Base-by-base conservation (phyloP, 2,888 invertebrate genomes). In the Matsumyia berberina region DNA sequence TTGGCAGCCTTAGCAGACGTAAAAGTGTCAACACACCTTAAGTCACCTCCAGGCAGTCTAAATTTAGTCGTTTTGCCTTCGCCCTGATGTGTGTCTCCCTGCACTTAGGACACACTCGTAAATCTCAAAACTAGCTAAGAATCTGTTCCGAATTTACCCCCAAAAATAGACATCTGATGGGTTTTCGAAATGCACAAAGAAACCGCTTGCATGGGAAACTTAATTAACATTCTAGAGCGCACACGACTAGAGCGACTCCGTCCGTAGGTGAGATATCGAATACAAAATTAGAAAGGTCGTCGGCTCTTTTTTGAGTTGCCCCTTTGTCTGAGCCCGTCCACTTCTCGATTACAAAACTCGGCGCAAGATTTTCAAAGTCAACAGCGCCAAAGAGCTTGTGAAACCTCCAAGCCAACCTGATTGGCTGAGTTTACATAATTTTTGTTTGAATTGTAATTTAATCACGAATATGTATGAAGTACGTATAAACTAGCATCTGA, bases 81-180 rank as follows among this genome's bases (percentile, higher is more conserved):
- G 60, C 62, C 44, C 69, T 57, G 53, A 8, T 67, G n/a, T 53
- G 33, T 53, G 33, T 17, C 33, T 42, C 29, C 51, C 9, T 44
- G 15, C 67, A 57, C 69, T 70, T 55, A 15, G 33, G 31, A 44
- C 5, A 19, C 69, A 42, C 42, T 55, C 69, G 46, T 49, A 64
- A 49, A 64, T 46, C 35, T 46, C 15, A 24, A 55, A 55, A 51
- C 51, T 6, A 46, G 33, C 24, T 9, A 2, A 6, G 57, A 44
- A 44, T 77, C 77, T 82, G 77, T 58, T 82, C 70, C 51, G 51
- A 76, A 76, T 81, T 42, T 44, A 70, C 69, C 8, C 35, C 81
- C 24, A 29, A 77, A 76, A 82, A 82, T 82, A 82, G 81, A 77
- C 15, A 55, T 49, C 17, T 57, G 66, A 33, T 67, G 76, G 39